Evolutionary conservation across 2,888 invertebrate genomes (phyloP), one percentile per base, ranked within the genome.

Genomic region (Actias luna): DNA sequence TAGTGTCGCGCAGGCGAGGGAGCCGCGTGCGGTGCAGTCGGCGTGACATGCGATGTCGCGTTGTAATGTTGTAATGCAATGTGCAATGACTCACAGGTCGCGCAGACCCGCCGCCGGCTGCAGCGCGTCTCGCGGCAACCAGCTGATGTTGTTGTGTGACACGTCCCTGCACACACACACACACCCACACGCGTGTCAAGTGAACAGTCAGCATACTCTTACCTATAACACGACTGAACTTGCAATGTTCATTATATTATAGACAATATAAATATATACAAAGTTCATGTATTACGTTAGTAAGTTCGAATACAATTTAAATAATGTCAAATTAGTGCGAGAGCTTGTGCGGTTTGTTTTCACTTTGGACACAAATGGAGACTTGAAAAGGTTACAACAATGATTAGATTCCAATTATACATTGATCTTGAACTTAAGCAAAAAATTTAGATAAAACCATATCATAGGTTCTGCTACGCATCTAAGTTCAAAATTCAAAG

Each of bases 141-240:
- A 86, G 70, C 95, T 96, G 82, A 97, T 95, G 88, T 97, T 97
- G 93, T 97, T 97, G 93, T 94, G 94, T 70, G 95, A 95, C 84
- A 97, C 93, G 88, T 97, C 97, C 82, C 97, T 97, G 95, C 63
- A 94, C 10, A 50, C 42, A 50, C 25, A 50, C 8, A 95, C 78
- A 81, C 71, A 35, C n/a, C 61, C 27, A 60, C 25, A 55, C 18
- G 36, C 46, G 29, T 36, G 29, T 42, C 42, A n/a, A 39, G 35
- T 35, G 14, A 35, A 36, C 16, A 36, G 0, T 36, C 14, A 36
- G 16, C 10, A 36, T 36, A 16, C 42, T 5, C 5, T 16, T n/a
- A n/a, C 39, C n/a, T n/a, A 7, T n/a, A n/a, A 39, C 5, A 39
- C n/a, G 16, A 39, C n/a, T 1, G 0, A 39, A n/a, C 0, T n/a